Evolutionary conservation across 2,888 invertebrate species (phyloP).

Genomic region (Dynastes tityus): DNA sequence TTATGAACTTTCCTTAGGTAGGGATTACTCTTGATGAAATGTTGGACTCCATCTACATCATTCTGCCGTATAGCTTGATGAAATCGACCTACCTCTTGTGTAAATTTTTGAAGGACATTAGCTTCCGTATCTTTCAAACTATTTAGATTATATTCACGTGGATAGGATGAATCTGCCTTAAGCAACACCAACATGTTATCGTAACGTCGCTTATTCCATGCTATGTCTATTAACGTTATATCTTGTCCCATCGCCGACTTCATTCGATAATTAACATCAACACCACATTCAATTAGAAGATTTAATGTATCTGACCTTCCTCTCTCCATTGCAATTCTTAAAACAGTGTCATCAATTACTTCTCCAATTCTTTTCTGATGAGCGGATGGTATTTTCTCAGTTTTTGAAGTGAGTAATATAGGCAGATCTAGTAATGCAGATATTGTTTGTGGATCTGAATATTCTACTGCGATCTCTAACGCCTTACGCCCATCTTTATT

Average conservation of each 20-base stretch:
- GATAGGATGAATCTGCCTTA: neutral
- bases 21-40: neutral
- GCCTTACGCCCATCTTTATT: neutral
- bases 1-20: neutral
- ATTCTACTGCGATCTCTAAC: constrained; percentile 17
- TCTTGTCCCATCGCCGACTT: neutral
- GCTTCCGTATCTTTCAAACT: neutral
- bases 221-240: neutral
- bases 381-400: neutral
- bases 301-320: neutral
- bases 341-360: neutral
- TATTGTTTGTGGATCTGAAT: constrained; percentile 8
- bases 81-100: neutral
- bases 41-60: neutral
- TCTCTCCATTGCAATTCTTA: neutral
- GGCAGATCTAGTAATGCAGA: constrained; percentile 8
- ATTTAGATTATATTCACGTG: neutral
- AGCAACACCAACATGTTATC: constrained; percentile 7
- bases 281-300: neutral
- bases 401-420: neutral
- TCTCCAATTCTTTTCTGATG: neutral
- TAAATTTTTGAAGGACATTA: neutral
- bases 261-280: neutral
- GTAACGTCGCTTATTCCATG: constrained; percentile 9
- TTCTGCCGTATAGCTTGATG: neutral